phyloP scores from a whole-genome alignment of 1,140 invertebrate genomes.

The Macrostomum lignano region DNA sequence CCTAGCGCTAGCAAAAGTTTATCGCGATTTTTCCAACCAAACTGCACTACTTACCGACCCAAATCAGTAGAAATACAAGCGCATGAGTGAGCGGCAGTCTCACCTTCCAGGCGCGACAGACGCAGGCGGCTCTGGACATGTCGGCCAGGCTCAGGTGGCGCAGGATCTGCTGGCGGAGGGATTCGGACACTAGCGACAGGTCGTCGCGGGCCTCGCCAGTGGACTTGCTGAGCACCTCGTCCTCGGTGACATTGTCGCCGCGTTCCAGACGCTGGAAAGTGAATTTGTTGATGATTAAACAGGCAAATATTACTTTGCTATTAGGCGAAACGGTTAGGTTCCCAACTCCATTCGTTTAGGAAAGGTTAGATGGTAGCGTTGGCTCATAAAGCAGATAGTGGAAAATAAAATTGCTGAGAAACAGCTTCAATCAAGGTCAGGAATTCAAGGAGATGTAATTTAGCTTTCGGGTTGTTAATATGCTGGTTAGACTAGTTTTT shows the following conservation, averaged over 20 bases:
- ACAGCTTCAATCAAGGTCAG: not conserved
- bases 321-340: not conserved
- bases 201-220: conserved; percentile 24
- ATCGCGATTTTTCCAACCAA: not conserved
- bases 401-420: not conserved
- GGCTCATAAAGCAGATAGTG: too few species aligned
- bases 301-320: not conserved
- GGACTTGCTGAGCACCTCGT: conserved; percentile 18
- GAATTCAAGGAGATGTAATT: not conserved
- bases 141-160: conserved; percentile 22
- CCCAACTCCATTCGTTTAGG: too few species aligned
- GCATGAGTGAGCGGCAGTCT: conserved; percentile 18
- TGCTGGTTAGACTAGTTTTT: too few species aligned
- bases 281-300: not conserved
- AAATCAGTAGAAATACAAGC: not conserved
- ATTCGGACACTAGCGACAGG: conserved; percentile 17
- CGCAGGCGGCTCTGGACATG: conserved; percentile 20
- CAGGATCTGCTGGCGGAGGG: conserved; percentile 20
- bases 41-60: not conserved
- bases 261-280: conserved; percentile 16
- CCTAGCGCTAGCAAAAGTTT: not conserved
- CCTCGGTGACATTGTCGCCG: conserved; percentile 24
- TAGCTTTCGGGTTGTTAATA: too few species aligned
- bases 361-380: too few species aligned
- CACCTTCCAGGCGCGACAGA: conserved; percentile 27